Conservation (phyloP, 2,113 vertebrate genomes). For the Cinclus cinclus region DNA sequence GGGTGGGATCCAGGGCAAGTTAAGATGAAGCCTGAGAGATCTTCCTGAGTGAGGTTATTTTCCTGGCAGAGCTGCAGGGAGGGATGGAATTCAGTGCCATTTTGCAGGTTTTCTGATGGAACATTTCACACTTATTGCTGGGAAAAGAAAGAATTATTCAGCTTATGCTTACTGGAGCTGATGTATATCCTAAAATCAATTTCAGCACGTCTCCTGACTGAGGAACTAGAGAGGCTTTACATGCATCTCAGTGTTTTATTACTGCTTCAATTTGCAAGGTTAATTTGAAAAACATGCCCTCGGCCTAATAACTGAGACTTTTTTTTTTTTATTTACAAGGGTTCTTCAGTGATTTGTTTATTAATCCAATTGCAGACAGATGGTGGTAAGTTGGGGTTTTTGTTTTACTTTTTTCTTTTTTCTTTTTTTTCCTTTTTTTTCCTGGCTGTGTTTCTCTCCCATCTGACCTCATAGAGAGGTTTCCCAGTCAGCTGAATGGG, state of each 20-base stretch:
- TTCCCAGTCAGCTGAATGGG: background rate
- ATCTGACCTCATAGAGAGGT: background rate
- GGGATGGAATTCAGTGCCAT: background rate
- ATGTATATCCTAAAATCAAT: background rate
- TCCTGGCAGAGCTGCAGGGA: background rate
- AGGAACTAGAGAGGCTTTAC: background rate
- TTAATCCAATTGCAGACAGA: constrained; percentile 1
- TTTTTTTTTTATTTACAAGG: background rate
- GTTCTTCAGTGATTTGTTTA: constrained; percentile 9
- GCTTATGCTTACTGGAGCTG: background rate
- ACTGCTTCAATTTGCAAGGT: background rate
- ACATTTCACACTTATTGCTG: background rate
- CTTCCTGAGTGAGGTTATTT: background rate
- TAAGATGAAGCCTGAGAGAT: background rate
- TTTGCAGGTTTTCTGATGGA: background rate
- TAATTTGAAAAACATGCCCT: constrained; percentile 34
- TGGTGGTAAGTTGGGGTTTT: background rate
- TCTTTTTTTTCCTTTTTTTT: background rate
- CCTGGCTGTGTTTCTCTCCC: background rate
- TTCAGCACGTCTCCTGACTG: background rate
- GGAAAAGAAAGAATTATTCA: background rate
- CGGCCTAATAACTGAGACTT: background rate
- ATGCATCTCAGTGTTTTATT: background rate
- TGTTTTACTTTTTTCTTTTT: too few species aligned
- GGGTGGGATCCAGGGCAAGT: background rate